Conservation (phyloP, 1,140 invertebrate genomes). For the Centruroides sculpturatus region DNA sequence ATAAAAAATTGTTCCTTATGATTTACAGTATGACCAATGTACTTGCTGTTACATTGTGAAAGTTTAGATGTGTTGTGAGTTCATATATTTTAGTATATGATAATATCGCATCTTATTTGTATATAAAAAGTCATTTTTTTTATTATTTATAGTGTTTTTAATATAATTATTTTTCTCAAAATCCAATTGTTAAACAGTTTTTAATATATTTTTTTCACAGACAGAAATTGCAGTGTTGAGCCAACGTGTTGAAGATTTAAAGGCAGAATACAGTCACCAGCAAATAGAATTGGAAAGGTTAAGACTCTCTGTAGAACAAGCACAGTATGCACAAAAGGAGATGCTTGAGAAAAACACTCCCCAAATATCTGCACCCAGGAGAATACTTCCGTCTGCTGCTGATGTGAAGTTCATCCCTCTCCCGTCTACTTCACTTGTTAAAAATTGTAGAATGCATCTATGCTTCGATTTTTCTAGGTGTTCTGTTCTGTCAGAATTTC, state of each 20-base stretch:
- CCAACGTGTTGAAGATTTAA: slow-evolving; percentile 68
- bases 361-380: slow-evolving; percentile 61
- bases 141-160: not conserved
- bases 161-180: not conserved
- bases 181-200: not conserved
- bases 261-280: slow-evolving; percentile 60
- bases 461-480: slow-evolving; percentile 94
- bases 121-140: too few relatives aligned
- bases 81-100: too few relatives aligned
- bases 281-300: slow-evolving; percentile 77
- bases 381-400: slow-evolving; percentile 40
- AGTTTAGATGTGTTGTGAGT: too few relatives aligned
- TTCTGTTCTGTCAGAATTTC: slow-evolving; percentile 79
- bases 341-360: slow-evolving; percentile 78
- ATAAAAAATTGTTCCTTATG: too few relatives aligned
- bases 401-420: slow-evolving; percentile 22
- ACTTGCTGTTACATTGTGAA: too few relatives aligned
- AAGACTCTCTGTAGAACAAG: slow-evolving; percentile 70
- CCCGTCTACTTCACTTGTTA: slow-evolving; percentile 26
- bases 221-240: slow-evolving; percentile 63
- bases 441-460: slow-evolving; percentile 60
- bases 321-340: slow-evolving; percentile 74
- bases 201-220: not conserved
- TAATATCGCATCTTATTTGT: too few relatives aligned
- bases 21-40: too few relatives aligned